phyloP scores from a whole-genome alignment of 92 coral and sea anemone genomes.

The Zoanthus sansibaricus region DNA sequence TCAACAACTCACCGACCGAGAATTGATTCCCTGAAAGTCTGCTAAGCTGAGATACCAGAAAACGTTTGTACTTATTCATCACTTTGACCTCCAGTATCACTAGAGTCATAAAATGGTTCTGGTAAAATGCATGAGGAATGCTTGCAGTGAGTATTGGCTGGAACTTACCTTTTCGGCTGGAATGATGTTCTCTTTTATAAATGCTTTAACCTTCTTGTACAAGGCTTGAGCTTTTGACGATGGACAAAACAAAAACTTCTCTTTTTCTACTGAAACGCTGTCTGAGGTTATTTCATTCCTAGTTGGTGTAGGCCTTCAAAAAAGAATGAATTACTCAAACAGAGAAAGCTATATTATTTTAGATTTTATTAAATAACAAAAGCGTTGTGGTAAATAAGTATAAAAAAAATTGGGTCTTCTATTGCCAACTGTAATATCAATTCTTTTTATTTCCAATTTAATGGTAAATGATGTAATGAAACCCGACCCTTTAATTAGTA shows the following conservation, averaged over 20 bases:
- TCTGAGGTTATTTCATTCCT: not conserved
- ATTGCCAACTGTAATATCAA: no score
- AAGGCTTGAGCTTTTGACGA: conserved; percentile 75
- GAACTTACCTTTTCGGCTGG: conserved; percentile 86
- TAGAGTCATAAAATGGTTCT: not conserved
- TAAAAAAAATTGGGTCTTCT: no score
- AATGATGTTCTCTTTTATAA: conserved; percentile 77
- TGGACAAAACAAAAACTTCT: conserved; percentile 65
- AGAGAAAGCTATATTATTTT: not conserved
- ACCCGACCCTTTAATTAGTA: no score
- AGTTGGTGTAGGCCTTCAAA: conserved; percentile 8
- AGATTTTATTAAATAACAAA: not conserved
- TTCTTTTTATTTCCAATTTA: no score
- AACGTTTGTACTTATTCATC: not conserved
- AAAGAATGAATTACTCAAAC: not conserved
- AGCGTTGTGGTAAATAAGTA: not conserved
- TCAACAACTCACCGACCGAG: not conserved
- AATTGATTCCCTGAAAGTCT: not conserved
- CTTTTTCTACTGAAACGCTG: not conserved
- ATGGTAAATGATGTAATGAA: no score
- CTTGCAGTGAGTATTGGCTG: not conserved
- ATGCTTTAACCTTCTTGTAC: conserved; percentile 71
- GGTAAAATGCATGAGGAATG: not conserved
- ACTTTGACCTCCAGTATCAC: not conserved
- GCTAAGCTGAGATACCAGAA: not conserved